phyloP scores from a whole-genome alignment of 2,113 vertebrate genomes.

The Laticauda laticaudata region DNA sequence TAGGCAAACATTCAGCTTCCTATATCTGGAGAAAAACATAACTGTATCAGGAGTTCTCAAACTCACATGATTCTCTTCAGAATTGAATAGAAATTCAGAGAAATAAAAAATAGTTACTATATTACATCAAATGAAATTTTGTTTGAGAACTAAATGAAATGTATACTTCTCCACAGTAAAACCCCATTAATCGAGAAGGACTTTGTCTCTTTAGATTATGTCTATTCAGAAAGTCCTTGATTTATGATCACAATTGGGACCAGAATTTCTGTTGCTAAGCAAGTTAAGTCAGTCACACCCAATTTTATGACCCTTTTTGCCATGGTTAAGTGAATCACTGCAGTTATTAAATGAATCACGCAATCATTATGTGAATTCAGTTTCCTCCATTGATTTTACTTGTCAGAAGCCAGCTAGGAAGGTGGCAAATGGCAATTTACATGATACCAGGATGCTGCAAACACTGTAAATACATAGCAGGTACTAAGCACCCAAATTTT shows the following conservation, averaged over 20 bases:
- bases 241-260: background rate
- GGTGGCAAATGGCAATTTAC: background rate
- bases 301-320: background rate
- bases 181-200: background rate
- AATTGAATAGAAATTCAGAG: conserved; percentile 11
- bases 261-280: background rate
- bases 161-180: background rate
- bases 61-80: background rate
- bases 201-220: background rate
- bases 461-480: background rate
- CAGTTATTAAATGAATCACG: background rate
- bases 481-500: too few relatives aligned
- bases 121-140: background rate
- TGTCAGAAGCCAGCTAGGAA: background rate
- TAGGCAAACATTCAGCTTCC: background rate
- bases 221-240: background rate
- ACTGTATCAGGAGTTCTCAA: background rate
- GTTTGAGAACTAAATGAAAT: conserved; percentile 15
- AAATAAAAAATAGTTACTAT: background rate
- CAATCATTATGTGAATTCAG: background rate
- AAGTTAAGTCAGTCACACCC: background rate
- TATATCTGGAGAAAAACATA: background rate
- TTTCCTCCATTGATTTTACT: background rate
- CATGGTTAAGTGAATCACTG: background rate
- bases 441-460: background rate